Base-by-base conservation (phyloP, 2,113 vertebrate genomes). In the Strigops habroptila region DNA sequence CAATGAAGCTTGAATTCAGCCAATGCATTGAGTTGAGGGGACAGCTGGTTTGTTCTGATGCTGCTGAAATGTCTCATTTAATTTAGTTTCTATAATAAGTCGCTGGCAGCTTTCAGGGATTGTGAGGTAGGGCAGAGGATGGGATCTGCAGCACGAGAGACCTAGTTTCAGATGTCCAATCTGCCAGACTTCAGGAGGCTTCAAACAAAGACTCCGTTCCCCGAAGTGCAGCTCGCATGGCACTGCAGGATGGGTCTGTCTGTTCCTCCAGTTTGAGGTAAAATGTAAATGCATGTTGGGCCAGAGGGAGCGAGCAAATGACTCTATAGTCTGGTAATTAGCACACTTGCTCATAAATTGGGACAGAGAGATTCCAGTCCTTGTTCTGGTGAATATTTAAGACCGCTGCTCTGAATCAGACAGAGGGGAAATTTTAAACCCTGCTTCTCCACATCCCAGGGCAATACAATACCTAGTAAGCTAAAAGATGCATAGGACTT, bases 261-360 rank as follows among this genome's bases (percentile, higher is more conserved):
- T 93, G 59, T 70, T 86, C 88, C 82, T 90, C 64, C 68, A 51
- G 60, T 93, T 55, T 59, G 88, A 95, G 86, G 92, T 77, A 78
- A 95, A 94, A 96, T 96, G 95, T 80, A 91, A 96, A 94, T 94
- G n/a, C 64, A 71, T 90, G 17, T 86, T 94, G 79, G 88, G 92
- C 95, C 82, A 96, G 88, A 96, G 94, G 88, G 95, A 97, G 88
- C 0, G 2, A 97, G 94, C 96, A 97, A 97, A 94, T 95, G 76
- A 92, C 68, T 94, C 85, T 88, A 77, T 88, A 95, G 94, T 94
- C 86, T 86, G 30, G 90, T 93, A 96, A 97, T 96, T 94, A 96
- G 96, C 68, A 86, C 67, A 17, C 62, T 94, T 88, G 82, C 86
- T 76, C 2, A 0, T 96, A 77, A 92, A 92, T 74, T 83, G 94